A percentile compares a stretch with the other conserved stretches of the same genome.
phyloP scores from a whole-genome alignment of 2,888 invertebrate genomes.

The Cylloceria caligata region DNA sequence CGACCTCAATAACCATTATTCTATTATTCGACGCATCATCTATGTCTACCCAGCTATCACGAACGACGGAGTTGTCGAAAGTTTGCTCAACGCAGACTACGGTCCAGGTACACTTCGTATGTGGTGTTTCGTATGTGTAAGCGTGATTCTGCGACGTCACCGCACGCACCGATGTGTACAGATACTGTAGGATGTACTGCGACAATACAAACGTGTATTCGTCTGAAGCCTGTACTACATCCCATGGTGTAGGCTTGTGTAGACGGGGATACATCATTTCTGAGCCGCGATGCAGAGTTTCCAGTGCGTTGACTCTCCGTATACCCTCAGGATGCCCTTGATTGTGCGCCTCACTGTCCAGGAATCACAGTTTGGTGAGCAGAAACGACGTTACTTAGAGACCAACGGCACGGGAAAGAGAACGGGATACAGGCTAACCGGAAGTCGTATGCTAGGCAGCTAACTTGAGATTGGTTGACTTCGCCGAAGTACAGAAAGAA shows the following conservation, averaged over 20 bases:
- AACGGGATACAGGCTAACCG: slow-evolving; percentile 18
- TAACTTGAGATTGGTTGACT: background rate
- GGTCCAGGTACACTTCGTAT: too few species aligned
- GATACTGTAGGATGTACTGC: too few species aligned
- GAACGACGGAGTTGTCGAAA: background rate
- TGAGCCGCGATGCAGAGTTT: background rate
- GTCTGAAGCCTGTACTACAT: background rate
- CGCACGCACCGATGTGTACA: too few species aligned
- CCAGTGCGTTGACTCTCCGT: slow-evolving; percentile 27
- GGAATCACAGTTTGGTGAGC: slow-evolving; percentile 45
- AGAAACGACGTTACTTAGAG: slow-evolving; percentile 1
- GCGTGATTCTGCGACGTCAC: too few species aligned
- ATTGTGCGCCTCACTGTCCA: background rate
- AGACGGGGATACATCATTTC: too few species aligned
- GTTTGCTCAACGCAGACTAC: too few species aligned
- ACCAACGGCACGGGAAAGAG: slow-evolving; percentile 6
- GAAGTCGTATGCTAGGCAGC: background rate
- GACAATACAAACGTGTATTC: background rate
- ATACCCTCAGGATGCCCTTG: slow-evolving; percentile 24
- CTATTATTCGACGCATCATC: background rate
- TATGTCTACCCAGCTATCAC: background rate
- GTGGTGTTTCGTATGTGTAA: too few species aligned
- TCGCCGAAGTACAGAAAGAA: background rate
- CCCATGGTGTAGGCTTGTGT: slow-evolving; percentile 4
- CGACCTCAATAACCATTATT: slow-evolving; percentile 3